Evolutionary conservation across 2,888 invertebrate species (phyloP).

Genomic region (Epistrophe grossulariae): DNA sequence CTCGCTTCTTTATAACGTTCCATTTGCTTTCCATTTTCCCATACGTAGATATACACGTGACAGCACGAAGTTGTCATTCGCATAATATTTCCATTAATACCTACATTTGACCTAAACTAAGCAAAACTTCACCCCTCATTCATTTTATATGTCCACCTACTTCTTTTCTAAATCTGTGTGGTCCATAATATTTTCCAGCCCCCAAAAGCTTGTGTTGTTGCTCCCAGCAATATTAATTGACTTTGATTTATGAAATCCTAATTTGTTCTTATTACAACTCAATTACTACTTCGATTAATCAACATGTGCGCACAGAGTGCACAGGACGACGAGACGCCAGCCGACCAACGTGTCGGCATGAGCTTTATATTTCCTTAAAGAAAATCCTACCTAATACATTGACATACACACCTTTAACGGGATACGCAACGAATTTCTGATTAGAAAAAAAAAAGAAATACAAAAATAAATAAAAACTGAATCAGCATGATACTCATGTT

Average conservation of each 20-base stretch:
- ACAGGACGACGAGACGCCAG: not conserved
- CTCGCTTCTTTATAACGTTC: no score
- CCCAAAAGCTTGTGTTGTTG: conserved; percentile 42
- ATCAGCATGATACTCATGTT: conserved; percentile 9
- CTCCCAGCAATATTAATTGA: conserved; percentile 65
- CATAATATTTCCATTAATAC: not conserved
- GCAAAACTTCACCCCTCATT: not conserved
- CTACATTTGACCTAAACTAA: not conserved
- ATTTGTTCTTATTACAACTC: conserved; percentile 76
- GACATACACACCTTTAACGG: not conserved
- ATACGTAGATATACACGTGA: not conserved
- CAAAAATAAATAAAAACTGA: not conserved
- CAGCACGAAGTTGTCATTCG: not conserved
- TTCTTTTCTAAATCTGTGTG: conserved; percentile 35
- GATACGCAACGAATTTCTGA: conserved; percentile 1
- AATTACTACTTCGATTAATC: conserved; percentile 69
- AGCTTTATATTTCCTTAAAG: conserved; percentile 59
- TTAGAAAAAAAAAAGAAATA: not conserved
- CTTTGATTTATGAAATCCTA: conserved; percentile 72
- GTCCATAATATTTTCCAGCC: conserved; percentile 48
- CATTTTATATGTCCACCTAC: not conserved
- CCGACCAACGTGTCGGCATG: conserved; percentile 33
- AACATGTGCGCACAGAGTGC: conserved; percentile 49
- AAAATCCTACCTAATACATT: conserved; percentile 12
- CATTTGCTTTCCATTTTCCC: not conserved